phyloP scores from a whole-genome alignment of 2,113 vertebrate genomes.

The Rhea americana region DNA sequence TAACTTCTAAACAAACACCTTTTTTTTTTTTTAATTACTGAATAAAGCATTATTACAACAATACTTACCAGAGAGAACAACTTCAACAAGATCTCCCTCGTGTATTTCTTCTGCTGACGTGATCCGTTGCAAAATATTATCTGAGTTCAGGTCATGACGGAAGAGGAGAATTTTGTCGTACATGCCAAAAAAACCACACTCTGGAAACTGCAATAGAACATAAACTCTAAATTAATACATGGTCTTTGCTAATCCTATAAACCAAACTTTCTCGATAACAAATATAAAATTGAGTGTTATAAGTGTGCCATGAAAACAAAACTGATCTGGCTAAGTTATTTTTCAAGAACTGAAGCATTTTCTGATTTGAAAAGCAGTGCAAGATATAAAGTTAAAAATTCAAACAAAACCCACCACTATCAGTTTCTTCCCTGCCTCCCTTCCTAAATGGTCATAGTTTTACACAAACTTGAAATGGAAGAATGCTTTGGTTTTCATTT shows the following conservation, averaged over 20 bases:
- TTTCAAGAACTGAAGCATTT: not conserved
- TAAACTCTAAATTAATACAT: slow-evolving; percentile 45
- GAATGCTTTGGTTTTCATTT: not conserved
- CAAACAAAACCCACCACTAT: not conserved
- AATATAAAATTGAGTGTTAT: not conserved
- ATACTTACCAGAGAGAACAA: slow-evolving; percentile 89
- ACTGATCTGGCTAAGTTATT: not conserved
- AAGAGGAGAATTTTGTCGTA: slow-evolving; percentile 99
- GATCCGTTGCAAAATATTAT: slow-evolving; percentile 96
- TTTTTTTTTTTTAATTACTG: not conserved
- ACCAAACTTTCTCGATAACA: not conserved
- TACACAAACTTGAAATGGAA: not conserved
- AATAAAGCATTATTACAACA: not conserved
- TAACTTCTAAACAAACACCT: not conserved
- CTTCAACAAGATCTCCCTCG: slow-evolving; percentile 95
- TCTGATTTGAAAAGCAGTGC: not conserved
- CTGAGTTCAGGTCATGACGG: slow-evolving; percentile 93
- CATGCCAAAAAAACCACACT: slow-evolving; percentile 99
- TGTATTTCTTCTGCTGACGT: slow-evolving; percentile 93
- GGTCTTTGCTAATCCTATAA: not conserved
- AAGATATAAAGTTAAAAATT: not conserved
- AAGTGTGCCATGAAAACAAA: not conserved
- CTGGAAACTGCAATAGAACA: slow-evolving; percentile 87
- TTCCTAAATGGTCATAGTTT: not conserved
- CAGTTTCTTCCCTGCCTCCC: not conserved